These are phyloP conservation scores for Diarsia brunnea DNA, from an alignment of 2,888 invertebrate species.

Conservation along the genomic window DNA sequence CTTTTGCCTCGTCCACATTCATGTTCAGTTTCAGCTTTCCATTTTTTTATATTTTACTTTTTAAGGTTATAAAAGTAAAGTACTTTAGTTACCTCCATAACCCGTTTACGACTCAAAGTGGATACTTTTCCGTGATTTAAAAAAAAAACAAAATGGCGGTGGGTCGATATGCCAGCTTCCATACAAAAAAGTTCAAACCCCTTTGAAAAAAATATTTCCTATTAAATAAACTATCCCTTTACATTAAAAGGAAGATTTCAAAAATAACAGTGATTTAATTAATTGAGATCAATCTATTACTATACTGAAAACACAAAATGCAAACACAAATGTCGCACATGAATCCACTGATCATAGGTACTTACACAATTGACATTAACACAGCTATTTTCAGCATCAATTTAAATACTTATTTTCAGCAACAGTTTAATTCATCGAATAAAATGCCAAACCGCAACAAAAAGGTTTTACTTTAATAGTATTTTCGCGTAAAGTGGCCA, in stretches of 20 bases:
- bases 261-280: neutral
- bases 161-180: too few relatives aligned
- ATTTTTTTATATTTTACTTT: too few relatives aligned
- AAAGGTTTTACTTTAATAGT: neutral
- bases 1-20: too few relatives aligned
- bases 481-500: neutral
- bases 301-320: neutral
- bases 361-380: neutral
- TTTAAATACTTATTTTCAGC: neutral
- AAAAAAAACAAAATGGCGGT: too few relatives aligned
- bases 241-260: neutral
- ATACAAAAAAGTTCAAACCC: too few relatives aligned
- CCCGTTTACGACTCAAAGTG: too few relatives aligned
- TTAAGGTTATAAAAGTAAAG: too few relatives aligned
- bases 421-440: conserved; percentile 2
- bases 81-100: too few relatives aligned
- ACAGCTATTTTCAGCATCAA: neutral
- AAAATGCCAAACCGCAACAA: conserved; percentile 22
- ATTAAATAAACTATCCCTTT: too few relatives aligned
- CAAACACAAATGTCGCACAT: neutral
- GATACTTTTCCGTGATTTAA: too few relatives aligned
- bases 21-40: too few relatives aligned
- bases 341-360: neutral
- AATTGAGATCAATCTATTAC: neutral
- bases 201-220: too few relatives aligned